Conservation (phyloP, 2,888 invertebrate genomes). For the Drosophila aldrichi region DNA sequence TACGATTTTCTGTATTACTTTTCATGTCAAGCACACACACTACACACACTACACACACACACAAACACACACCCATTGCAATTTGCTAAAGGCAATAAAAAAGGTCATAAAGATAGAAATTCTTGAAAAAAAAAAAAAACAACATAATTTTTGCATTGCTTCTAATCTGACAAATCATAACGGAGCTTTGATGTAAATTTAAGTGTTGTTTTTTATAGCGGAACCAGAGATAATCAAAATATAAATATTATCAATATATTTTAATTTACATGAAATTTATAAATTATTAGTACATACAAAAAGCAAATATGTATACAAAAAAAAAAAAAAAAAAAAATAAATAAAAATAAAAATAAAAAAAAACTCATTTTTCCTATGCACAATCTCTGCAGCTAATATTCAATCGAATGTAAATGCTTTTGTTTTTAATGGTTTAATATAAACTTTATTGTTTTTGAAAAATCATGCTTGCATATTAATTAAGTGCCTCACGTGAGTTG, state of each 20-base stretch:
- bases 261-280: no score
- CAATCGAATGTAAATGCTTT: conserved; percentile 11
- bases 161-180: conserved; percentile 1
- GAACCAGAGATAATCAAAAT: no score
- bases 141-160: background rate
- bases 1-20: conserved; percentile 64
- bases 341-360: no score
- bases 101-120: conserved; percentile 12
- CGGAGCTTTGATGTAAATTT: background rate
- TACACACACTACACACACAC: no score
- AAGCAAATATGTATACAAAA: no score
- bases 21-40: conserved; percentile 47
- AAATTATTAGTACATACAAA: no score
- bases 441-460: background rate
- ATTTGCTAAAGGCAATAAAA: conserved; percentile 9
- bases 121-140: conserved; percentile 4
- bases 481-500: conserved; percentile 60
- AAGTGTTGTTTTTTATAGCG: background rate
- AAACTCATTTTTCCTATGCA: no score
- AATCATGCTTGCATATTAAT: conserved; percentile 27
- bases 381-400: no score
- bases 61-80: conserved; percentile 1
- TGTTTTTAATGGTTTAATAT: background rate
- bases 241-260: no score
- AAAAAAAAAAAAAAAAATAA: no score